Evolutionary conservation across 2,113 vertebrate genomes (phyloP).

Genomic region (Agelaius tricolor): DNA sequence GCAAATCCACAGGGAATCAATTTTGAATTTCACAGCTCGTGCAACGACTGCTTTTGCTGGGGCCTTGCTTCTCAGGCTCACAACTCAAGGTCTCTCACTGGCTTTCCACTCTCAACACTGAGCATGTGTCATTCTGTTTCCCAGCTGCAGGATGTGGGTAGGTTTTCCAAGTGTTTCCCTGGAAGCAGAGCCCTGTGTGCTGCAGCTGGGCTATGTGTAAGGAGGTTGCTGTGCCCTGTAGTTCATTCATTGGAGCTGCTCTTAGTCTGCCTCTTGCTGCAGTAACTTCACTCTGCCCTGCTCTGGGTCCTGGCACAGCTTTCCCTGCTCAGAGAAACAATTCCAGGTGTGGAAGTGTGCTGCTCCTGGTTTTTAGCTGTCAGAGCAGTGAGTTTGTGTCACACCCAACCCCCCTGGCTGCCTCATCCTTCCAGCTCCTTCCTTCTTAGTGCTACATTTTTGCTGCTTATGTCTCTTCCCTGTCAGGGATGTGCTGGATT

Average conservation of each 20-base stretch:
- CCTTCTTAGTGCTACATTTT: accelerated
- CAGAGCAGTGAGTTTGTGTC: neutral
- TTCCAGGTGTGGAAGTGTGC: neutral
- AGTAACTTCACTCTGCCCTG: accelerated
- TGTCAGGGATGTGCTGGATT: neutral
- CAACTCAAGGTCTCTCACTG: accelerated
- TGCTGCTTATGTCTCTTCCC: accelerated
- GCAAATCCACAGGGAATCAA: too few relatives aligned
- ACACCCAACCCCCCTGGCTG: neutral
- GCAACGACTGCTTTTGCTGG: accelerated
- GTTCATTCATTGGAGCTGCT: neutral
- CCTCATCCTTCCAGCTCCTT: accelerated
- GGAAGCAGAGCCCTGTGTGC: neutral
- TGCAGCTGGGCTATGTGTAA: neutral
- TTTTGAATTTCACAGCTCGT: accelerated
- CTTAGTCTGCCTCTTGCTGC: accelerated
- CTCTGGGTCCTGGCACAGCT: neutral
- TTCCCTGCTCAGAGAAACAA: neutral
- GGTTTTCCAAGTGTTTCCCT: neutral
- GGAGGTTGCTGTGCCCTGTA: accelerated
- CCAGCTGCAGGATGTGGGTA: neutral
- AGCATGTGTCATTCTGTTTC: neutral
- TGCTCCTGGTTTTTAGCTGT: neutral
- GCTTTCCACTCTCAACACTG: neutral
- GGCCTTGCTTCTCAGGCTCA: neutral